phyloP scores from a whole-genome alignment of 1,140 invertebrate genomes.

The Drosophila pseudoananassae region DNA sequence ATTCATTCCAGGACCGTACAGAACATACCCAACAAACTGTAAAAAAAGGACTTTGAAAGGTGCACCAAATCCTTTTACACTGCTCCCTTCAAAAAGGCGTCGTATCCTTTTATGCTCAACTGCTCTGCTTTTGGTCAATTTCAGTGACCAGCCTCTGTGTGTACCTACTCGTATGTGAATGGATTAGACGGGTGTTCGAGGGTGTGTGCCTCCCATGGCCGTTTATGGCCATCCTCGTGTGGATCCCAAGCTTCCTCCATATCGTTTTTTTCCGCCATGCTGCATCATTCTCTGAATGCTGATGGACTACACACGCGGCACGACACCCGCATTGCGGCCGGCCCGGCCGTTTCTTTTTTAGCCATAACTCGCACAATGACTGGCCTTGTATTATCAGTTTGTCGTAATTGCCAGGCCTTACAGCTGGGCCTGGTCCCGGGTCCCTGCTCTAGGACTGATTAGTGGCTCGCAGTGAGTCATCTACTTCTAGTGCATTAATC shows the following conservation, averaged over 20 bases:
- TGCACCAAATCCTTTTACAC: slow-evolving; percentile 76
- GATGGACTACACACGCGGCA: slow-evolving; percentile 51
- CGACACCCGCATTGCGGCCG: slow-evolving; percentile 15
- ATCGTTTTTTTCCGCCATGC: slow-evolving; percentile 11
- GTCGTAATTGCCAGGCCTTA: slow-evolving; percentile 34
- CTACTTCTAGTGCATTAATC: slow-evolving; percentile 63
- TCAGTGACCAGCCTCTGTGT: slow-evolving; percentile 41
- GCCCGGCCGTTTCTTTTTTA: slow-evolving; percentile 59
- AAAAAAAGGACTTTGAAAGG: slow-evolving; percentile 75
- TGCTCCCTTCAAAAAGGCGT: slow-evolving; percentile 52
- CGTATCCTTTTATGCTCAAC: slow-evolving; percentile 74
- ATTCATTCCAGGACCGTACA: slow-evolving; percentile 35
- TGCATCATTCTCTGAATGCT: slow-evolving; percentile 55
- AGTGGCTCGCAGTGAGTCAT: slow-evolving; percentile 54
- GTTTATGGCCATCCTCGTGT: slow-evolving; percentile 48
- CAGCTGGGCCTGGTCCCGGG: slow-evolving; percentile 1
- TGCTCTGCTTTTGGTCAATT: slow-evolving; percentile 69
- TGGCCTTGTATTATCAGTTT: slow-evolving; percentile 63
- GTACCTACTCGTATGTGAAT: slow-evolving; percentile 15
- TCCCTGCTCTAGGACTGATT: slow-evolving; percentile 32
- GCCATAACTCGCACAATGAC: slow-evolving; percentile 75
- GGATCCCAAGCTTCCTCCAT: not conserved
- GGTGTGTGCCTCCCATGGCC: slow-evolving; percentile 7
- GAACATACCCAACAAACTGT: slow-evolving; percentile 63
- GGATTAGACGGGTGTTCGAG: slow-evolving; percentile 20